These are phyloP conservation scores for Tyto alba DNA, from an alignment of 2,113 vertebrate genomes.

Conservation along the genomic window DNA sequence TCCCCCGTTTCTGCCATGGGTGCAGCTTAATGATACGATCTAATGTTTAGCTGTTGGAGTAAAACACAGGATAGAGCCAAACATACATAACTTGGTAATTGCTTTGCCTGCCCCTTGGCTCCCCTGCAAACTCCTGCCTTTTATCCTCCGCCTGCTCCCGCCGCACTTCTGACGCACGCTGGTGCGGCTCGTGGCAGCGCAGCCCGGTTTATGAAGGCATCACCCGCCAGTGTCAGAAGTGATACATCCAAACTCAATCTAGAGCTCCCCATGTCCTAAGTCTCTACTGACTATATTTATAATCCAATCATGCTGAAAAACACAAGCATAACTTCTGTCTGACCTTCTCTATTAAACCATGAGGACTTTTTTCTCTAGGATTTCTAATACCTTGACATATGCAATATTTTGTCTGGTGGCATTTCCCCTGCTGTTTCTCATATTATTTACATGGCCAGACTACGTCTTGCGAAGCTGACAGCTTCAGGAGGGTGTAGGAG, in stretches of 20 bases:
- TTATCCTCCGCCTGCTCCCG: not conserved
- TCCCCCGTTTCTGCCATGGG: not conserved
- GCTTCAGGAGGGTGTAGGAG: not conserved
- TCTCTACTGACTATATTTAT: conserved; percentile 23
- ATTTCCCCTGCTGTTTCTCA: not conserved
- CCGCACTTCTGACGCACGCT: not conserved
- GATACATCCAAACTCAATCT: not conserved
- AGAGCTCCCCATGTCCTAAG: not conserved
- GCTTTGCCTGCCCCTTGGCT: not conserved
- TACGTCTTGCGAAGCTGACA: not conserved
- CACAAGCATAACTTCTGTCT: not conserved
- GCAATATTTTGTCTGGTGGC: not conserved
- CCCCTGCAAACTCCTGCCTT: not conserved
- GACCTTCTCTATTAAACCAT: not conserved
- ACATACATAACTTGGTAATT: not conserved
- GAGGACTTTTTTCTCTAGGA: not conserved
- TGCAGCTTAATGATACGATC: not conserved
- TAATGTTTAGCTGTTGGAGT: not conserved
- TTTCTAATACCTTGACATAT: not conserved
- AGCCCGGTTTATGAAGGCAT: not conserved
- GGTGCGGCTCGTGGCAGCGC: not conserved
- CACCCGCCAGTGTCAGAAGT: not conserved
- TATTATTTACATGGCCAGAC: not conserved
- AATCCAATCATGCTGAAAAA: conserved; percentile 25
- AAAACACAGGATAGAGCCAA: not conserved